phyloP scores from a whole-genome alignment of 2,797 vertebrate species.

The Vipera latastei region DNA sequence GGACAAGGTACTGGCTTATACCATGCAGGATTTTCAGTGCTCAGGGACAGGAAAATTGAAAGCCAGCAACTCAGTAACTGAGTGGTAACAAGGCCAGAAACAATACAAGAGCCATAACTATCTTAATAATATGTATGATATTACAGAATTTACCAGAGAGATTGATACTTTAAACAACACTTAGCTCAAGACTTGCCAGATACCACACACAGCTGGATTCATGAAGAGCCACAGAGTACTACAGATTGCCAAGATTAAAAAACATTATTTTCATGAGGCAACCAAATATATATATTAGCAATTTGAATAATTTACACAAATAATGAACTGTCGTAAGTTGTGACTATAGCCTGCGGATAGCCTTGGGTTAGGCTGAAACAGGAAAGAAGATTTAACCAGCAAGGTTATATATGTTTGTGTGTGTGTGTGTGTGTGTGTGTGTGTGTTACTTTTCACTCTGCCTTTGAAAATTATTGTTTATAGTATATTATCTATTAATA shows the following conservation, averaged over 20 bases:
- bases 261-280: slow-evolving; percentile 4
- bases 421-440: too few species aligned
- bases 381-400: too few species aligned
- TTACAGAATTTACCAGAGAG: slow-evolving; percentile 44
- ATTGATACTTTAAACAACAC: slow-evolving; percentile 17
- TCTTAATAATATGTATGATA: slow-evolving; percentile 7
- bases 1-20: slow-evolving; percentile 1
- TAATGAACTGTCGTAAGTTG: too few species aligned
- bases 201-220: slow-evolving; percentile 43
- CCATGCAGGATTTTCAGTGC: slow-evolving; percentile 36
- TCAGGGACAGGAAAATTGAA: background rate
- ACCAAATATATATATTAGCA: background rate
- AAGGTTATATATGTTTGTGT: too few species aligned
- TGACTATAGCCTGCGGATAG: too few species aligned
- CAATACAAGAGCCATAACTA: background rate
- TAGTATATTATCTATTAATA: background rate
- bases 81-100: background rate
- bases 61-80: slow-evolving; percentile 34
- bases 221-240: slow-evolving; percentile 13
- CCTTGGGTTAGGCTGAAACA: too few species aligned
- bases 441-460: background rate
- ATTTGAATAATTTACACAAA: too few species aligned
- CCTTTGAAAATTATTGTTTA: background rate
- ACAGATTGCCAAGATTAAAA: slow-evolving; percentile 16
- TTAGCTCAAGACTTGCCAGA: slow-evolving; percentile 45